phyloP scores from a whole-genome alignment of 2,797 vertebrate species.

The Dendrocincla fuliginosa region DNA sequence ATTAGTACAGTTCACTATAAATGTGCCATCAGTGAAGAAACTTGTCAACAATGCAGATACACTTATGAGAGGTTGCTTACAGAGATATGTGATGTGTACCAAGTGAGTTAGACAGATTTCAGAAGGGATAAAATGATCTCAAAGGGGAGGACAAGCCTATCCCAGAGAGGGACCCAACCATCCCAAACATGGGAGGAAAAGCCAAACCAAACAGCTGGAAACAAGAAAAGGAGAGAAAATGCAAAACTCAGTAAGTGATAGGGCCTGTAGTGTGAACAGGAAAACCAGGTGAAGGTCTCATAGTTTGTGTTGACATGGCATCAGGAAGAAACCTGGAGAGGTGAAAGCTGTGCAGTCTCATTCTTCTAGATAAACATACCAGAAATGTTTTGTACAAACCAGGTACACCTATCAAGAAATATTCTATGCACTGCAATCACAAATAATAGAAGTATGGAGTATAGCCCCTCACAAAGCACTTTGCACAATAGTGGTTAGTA shows the following conservation, averaged over 20 bases:
- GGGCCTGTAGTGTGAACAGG: rapidly evolving
- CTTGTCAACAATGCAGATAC: neutral
- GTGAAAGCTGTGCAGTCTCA: neutral
- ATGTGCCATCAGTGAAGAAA: neutral
- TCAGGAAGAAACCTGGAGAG: rapidly evolving
- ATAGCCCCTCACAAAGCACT: neutral
- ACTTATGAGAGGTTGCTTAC: neutral
- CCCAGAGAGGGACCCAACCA: neutral
- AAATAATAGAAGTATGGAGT: neutral
- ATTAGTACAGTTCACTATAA: neutral
- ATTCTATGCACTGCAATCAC: neutral
- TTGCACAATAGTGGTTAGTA: neutral
- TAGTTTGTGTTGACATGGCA: neutral
- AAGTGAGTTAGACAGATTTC: neutral
- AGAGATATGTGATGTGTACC: neutral
- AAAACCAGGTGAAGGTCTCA: neutral
- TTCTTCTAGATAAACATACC: neutral
- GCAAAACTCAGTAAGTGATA: neutral
- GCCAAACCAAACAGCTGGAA: neutral
- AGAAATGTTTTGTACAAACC: neutral
- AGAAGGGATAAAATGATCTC: neutral
- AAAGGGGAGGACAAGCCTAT: neutral
- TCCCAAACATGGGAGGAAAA: neutral
- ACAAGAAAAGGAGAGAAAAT: neutral
- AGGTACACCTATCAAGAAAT: neutral